Evolutionary conservation across 2,888 invertebrate genomes (phyloP), one percentile per base, ranked within the genome.

Genomic region (Cephus sareptanus): DNA sequence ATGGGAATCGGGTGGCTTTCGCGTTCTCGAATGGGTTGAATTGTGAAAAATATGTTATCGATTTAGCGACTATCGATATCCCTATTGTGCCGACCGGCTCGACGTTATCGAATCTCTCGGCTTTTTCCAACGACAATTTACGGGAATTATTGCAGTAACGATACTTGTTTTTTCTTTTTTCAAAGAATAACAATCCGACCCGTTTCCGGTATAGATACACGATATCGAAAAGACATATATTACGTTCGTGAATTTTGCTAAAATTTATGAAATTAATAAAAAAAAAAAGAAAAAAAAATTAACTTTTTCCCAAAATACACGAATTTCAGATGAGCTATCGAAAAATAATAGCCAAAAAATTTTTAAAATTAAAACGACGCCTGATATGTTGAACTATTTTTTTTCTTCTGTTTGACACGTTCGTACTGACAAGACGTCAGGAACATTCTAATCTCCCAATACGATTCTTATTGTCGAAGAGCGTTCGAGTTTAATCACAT

Each of bases 91-190:
- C 81, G 77, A 76, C 75, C 73, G 77, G 71, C 13, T 68, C 35
- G 34, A 30, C 75, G 74, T 68, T 75, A 77, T 81, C 75, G 74
- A 75, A 79, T 81, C 79, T 35, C 69, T 40, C 76, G 73, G 75
- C 77, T 34, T 76, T 71, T 71, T 34, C 6, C 71, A 34, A 71
- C 71, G 75, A 71, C 77, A 80, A 81, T 81, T 77, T 75, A 77
- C 73, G 76, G 82, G 15, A 82, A 84, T 82, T 84, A 85, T 85
- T 83, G 85, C 82, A 79, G 82, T 84, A 85, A 85, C 84, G 83
- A 81, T 81, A 82, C 80, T 78, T 56, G 23, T 2, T 56, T 40
- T 13, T 56, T 12, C n/a, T 40, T 56, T 56, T 56, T 56, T 1
- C 23, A 56, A 56, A 56, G 23, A 56, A 23, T 56, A 56, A 56